Evolutionary conservation across 2,888 invertebrate species (phyloP).

Genomic region (Diploptera punctata): DNA sequence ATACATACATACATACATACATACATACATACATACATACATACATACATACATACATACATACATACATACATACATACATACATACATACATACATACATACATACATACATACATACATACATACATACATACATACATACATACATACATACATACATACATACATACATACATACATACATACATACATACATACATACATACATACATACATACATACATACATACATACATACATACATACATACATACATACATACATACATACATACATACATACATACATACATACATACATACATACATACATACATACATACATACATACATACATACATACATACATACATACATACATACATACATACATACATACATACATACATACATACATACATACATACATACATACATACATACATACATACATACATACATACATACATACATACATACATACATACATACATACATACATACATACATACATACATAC

Average conservation of each 20-base stretch:
- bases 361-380: constrained; percentile 20
- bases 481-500: too few species aligned
- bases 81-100: too few species aligned
- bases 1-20: constrained; percentile 35
- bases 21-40: constrained; percentile 33
- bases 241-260: constrained; percentile 20
- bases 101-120: too few species aligned
- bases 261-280: constrained; percentile 22
- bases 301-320: constrained; percentile 33
- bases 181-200: constrained; percentile 22
- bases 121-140: constrained; percentile 2
- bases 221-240: constrained; percentile 21
- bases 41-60: constrained; percentile 20
- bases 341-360: constrained; percentile 33
- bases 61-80: too few species aligned
- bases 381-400: too few species aligned
- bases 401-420: too few species aligned
- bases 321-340: constrained; percentile 35
- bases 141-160: constrained; percentile 26
- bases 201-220: constrained; percentile 17
- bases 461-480: too few species aligned
- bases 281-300: constrained; percentile 27
- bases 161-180: constrained; percentile 27
- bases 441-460: too few species aligned
- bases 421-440: too few species aligned